Conservation (phyloP, 2,113 vertebrate genomes). For the Ramphastos sulfuratus region DNA sequence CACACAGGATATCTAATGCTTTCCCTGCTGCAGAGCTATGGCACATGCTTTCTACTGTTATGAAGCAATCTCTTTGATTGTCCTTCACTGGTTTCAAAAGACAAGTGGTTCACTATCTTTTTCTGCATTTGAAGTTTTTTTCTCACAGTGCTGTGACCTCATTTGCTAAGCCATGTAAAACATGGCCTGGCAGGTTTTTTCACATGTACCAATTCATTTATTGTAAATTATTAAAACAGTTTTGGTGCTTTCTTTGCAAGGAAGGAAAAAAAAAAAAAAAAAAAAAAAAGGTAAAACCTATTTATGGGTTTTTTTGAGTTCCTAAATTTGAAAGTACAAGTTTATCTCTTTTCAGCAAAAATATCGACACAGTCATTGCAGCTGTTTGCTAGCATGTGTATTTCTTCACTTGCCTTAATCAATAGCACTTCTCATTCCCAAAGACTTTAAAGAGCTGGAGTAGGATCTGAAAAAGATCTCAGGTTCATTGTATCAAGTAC, state of each 20-base stretch:
- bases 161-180: not conserved
- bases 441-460: not conserved
- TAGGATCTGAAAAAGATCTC: not conserved
- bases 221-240: too few species aligned
- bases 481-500: not conserved
- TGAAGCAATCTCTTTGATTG: not conserved
- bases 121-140: not conserved
- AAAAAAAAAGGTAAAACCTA: not conserved
- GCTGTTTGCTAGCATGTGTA: not conserved
- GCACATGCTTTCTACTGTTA: not conserved
- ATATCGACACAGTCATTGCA: not conserved
- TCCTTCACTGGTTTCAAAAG: constrained; percentile 8
- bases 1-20: not conserved
- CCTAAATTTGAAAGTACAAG: not conserved
- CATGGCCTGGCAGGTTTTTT: too few species aligned
- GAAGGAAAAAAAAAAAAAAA: too few species aligned
- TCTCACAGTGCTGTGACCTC: not conserved
- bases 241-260: too few species aligned
- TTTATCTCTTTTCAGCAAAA: not conserved
- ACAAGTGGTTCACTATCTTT: not conserved
- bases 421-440: not conserved
- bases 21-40: not conserved
- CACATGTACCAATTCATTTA: too few species aligned
- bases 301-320: not conserved
- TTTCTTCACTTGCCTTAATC: not conserved